A percentile compares a stretch with the other conserved stretches of the same genome.
Evolutionary conservation across 1,140 invertebrate genomes (phyloP).

Genomic region (Eumaeus atala): DNA sequence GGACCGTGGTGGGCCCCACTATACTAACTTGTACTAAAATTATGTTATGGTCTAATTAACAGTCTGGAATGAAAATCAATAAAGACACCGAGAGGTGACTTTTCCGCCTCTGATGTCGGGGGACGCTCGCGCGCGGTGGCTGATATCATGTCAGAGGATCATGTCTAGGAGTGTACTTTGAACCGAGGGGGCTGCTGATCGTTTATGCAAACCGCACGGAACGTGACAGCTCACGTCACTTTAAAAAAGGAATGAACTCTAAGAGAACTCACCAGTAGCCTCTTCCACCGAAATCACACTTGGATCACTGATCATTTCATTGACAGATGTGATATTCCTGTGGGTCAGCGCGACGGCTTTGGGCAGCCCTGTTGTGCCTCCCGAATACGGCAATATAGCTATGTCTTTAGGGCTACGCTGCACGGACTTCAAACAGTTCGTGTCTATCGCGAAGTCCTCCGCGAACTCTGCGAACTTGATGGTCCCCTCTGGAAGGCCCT

Average conservation of each 20-base stretch:
- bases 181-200: too few relatives aligned
- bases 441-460: slow-evolving; percentile 66
- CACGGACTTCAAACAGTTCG: slow-evolving; percentile 61
- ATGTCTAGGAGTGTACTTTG: too few relatives aligned
- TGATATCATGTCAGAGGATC: too few relatives aligned
- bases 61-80: too few relatives aligned
- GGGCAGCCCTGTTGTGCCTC: slow-evolving; percentile 91
- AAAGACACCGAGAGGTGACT: too few relatives aligned
- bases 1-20: too few relatives aligned
- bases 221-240: too few relatives aligned
- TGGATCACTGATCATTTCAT: slow-evolving; percentile 57
- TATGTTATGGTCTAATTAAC: too few relatives aligned
- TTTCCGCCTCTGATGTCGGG: too few relatives aligned
- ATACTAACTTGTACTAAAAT: too few relatives aligned
- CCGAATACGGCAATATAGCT: slow-evolving; percentile 80
- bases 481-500: slow-evolving; percentile 66
- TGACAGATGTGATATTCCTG: slow-evolving; percentile 75
- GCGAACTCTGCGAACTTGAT: slow-evolving; percentile 77
- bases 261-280: slow-evolving; percentile 45
- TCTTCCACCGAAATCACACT: slow-evolving; percentile 48
- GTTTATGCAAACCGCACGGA: too few relatives aligned
- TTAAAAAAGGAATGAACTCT: background rate
- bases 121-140: too few relatives aligned
- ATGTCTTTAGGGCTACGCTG: slow-evolving; percentile 67
- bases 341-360: slow-evolving; percentile 91